These are phyloP conservation scores for Manduca sexta DNA, from an alignment of 1,140 invertebrate species.

Conservation along the genomic window DNA sequence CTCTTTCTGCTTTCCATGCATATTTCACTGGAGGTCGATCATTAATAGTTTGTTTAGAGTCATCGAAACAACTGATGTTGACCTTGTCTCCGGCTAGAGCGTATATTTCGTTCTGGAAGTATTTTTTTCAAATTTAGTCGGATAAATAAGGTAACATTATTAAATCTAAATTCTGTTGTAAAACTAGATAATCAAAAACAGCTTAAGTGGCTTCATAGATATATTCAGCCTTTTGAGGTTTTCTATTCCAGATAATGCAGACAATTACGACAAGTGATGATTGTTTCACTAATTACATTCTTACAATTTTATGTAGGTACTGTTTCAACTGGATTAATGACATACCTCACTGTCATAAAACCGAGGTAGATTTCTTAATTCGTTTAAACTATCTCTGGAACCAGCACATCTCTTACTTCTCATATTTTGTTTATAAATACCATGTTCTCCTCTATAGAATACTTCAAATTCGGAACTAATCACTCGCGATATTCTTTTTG, in stretches of 20 bases:
- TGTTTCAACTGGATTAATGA: too few relatives aligned
- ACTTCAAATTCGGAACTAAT: slow-evolving; percentile 20
- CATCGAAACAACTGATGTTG: slow-evolving; percentile 10
- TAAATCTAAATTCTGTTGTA: too few relatives aligned
- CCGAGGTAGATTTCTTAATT: slow-evolving; percentile 16
- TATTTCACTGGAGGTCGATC: neutral
- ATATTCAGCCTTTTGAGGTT: too few relatives aligned
- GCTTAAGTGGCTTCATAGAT: too few relatives aligned
- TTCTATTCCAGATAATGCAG: too few relatives aligned
- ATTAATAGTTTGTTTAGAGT: neutral
- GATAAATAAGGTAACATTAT: too few relatives aligned
- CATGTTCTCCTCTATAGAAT: slow-evolving; percentile 23
- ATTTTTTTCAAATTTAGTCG: neutral
- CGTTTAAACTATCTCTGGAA: slow-evolving; percentile 8
- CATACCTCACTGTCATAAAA: neutral
- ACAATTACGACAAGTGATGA: too few relatives aligned
- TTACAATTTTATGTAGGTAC: too few relatives aligned
- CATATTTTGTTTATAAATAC: slow-evolving; percentile 23
- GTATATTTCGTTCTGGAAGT: slow-evolving; percentile 34
- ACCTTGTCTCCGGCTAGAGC: slow-evolving; percentile 26
- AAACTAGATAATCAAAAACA: too few relatives aligned
- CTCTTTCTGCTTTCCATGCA: slow-evolving; percentile 23
- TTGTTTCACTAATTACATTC: too few relatives aligned
- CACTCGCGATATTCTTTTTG: slow-evolving; percentile 4
- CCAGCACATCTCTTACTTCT: slow-evolving; percentile 20